Conservation (phyloP, 1,140 invertebrate genomes). For the Belonocnema kinseyi region DNA sequence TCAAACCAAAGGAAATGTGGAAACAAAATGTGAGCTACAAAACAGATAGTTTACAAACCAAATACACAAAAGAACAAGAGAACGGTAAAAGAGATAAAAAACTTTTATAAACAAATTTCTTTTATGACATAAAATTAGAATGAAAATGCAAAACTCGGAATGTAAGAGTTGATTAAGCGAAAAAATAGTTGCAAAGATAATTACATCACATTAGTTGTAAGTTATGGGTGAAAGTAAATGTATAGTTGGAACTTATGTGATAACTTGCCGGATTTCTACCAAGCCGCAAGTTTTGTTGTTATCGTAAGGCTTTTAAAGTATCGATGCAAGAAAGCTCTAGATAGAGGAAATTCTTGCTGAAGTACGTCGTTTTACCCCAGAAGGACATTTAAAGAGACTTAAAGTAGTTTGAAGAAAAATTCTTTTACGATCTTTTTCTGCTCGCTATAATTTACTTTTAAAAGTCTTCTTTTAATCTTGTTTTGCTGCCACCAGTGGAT, state of each 20-base stretch:
- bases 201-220: not conserved
- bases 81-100: not conserved
- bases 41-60: not conserved
- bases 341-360: conserved; percentile 3
- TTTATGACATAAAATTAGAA: not conserved
- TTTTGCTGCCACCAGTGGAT: too few species aligned
- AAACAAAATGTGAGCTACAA: not conserved
- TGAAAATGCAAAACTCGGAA: not conserved
- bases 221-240: not conserved
- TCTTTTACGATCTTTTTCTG: conserved; percentile 1
- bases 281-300: conserved; percentile 3
- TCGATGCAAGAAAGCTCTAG: conserved; percentile 9
- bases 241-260: not conserved
- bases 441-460: not conserved
- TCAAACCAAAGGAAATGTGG: not conserved
- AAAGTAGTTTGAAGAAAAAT: conserved; percentile 27
- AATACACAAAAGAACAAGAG: not conserved
- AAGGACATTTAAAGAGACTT: conserved; percentile 17
- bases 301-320: conserved; percentile 16
- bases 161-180: not conserved
- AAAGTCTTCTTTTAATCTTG: not conserved
- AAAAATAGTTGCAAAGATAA: not conserved
- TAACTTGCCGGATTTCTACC: not conserved
- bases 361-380: not conserved
- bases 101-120: not conserved